Base-by-base conservation (phyloP, 2,113 vertebrate genomes). In the Cisticola juncidis region DNA sequence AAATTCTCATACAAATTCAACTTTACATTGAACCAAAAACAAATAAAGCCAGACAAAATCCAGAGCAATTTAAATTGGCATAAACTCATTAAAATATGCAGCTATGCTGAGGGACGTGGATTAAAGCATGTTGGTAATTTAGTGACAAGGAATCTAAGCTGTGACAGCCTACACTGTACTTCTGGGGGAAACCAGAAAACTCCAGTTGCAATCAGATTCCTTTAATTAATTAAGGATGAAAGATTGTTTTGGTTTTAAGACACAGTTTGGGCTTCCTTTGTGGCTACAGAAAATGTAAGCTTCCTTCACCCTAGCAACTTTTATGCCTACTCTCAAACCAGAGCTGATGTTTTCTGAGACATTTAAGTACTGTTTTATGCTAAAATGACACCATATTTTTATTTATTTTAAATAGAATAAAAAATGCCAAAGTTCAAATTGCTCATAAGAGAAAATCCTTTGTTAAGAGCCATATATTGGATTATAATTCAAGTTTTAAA, bases 221-320 rank as follows among this genome's bases (percentile, higher is more conserved):
- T 80, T 83, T 81, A 88, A 79, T 73, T 90, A 92, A 47, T 94
- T 77, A 90, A 68, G 33, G 53, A 91, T 86, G 47, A 94, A 94
- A 88, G 76, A 71, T 8, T 60, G 12, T 47, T 95, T 73, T 51
- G 28, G 11, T 83, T 90, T 86, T 68, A 92, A 90, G 60, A 92
- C 24, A 28, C 29, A 68, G 17, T 86, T 88, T 90, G 61, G 20
- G 73, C 44, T 48, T 81, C 60, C 60, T 81, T 81, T 92, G 86
- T 2, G 4, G 62, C 26, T 31, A 36, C 21, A 70, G 44, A 86
- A 86, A 92, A 81, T 4, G 14, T 69, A 66, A 80, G 14, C 40
- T 66, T 60, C 51, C 44, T 92, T 73, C n/a, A 77, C 33, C 15
- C 47, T 36, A 54, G 25, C 58, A 87, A 57, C 16, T 48, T 66